These are phyloP conservation scores for Aythya baeri DNA, from an alignment of 2,113 vertebrate species.

Conservation along the genomic window DNA sequence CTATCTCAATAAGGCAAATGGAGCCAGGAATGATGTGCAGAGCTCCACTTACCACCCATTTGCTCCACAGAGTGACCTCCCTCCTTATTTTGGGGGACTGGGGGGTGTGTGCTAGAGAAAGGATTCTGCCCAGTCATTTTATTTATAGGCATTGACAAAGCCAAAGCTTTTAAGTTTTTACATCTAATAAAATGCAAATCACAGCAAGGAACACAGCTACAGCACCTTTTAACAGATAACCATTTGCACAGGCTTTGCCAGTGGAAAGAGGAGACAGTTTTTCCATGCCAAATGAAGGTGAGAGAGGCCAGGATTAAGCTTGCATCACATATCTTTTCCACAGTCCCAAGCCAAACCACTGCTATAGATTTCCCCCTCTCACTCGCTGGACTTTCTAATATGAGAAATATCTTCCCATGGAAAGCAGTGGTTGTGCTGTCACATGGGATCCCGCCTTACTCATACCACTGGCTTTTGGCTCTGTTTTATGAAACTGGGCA, in stretches of 20 bases:
- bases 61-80: neutral
- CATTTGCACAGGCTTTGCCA: neutral
- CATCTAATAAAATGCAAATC: neutral
- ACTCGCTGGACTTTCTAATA: constrained; percentile 31
- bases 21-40: neutral
- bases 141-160: neutral
- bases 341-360: constrained; percentile 26
- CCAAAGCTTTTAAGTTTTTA: neutral
- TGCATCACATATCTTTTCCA: constrained; percentile 43
- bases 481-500: neutral
- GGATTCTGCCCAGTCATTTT: neutral
- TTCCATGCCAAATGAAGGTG: constrained; percentile 29
- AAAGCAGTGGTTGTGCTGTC: constrained; percentile 39
- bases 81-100: neutral
- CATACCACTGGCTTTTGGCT: constrained; percentile 33
- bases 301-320: constrained; percentile 10
- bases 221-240: neutral
- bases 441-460: constrained; percentile 48
- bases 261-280: neutral
- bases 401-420: constrained; percentile 55
- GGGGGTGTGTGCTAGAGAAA: neutral
- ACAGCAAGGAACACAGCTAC: neutral
- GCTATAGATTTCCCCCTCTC: constrained; percentile 23
- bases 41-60: neutral
- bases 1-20: neutral